Evolutionary conservation across 1,140 invertebrate species (phyloP).

Genomic region (Drosophila littoralis): DNA sequence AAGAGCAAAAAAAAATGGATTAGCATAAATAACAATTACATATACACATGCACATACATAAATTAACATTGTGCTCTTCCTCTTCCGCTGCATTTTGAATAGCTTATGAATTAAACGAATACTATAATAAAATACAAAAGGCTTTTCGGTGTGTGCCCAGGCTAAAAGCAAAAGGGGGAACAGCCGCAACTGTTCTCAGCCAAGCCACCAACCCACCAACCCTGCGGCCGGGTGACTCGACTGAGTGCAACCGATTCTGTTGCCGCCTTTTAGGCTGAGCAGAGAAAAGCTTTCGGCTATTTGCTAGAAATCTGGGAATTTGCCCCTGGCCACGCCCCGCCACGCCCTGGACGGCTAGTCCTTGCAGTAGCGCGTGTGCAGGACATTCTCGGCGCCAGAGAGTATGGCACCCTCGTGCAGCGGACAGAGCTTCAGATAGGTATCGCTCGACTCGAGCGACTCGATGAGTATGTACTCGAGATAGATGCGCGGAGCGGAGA

Average conservation of each 20-base stretch:
- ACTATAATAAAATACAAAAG: constrained; percentile 71
- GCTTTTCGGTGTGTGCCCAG: constrained; percentile 1
- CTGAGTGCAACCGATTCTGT: constrained; percentile 8
- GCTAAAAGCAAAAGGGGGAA: constrained; percentile 17
- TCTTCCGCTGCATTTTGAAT: constrained; percentile 24
- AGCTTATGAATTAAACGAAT: constrained; percentile 46
- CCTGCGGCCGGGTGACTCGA: not conserved
- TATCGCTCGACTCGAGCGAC: constrained; percentile 86
- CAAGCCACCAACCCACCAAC: constrained; percentile 9
- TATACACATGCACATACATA: constrained; percentile 16
- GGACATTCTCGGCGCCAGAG: constrained; percentile 85
- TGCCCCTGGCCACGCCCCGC: not conserved
- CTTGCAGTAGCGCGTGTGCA: constrained; percentile 85
- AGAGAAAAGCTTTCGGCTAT: constrained; percentile 27
- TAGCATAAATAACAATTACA: constrained; percentile 42
- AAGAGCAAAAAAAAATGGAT: constrained; percentile 14
- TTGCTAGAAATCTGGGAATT: not conserved
- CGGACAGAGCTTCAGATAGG: constrained; percentile 87
- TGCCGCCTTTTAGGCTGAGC: constrained; percentile 21
- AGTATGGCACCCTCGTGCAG: constrained; percentile 86
- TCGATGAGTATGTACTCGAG: constrained; percentile 89
- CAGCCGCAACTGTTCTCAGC: constrained; percentile 9
- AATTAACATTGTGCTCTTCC: constrained; percentile 27
- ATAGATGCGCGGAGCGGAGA: constrained; percentile 89
- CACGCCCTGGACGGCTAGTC: constrained; percentile 36